Evolutionary conservation across 2,113 vertebrate species (phyloP).

Genomic region (Arizona elegans): DNA sequence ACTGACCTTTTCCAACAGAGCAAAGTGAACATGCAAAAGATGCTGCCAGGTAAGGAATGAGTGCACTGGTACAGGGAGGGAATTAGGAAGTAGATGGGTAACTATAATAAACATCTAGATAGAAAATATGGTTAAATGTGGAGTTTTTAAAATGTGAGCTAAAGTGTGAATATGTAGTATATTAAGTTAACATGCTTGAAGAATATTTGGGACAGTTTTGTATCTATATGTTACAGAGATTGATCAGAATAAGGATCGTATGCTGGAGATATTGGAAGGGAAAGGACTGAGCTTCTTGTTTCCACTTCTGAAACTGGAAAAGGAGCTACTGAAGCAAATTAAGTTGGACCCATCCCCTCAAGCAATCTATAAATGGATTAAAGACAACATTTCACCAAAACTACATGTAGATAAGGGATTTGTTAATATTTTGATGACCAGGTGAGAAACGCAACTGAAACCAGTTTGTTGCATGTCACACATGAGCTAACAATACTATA

Average conservation of each 20-base stretch:
- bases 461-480: fast-evolving
- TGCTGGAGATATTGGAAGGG: constrained; percentile 98
- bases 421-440: constrained; percentile 99
- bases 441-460: constrained; percentile 65
- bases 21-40: constrained; percentile 99
- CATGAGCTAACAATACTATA: neutral
- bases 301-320: constrained; percentile 97
- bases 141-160: neutral
- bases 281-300: constrained; percentile 98
- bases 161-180: neutral
- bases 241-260: constrained; percentile 98
- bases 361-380: constrained; percentile 99
- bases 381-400: constrained; percentile 98
- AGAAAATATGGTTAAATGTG: neutral
- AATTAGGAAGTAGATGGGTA: neutral
- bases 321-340: constrained; percentile 96
- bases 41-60: constrained; percentile 88
- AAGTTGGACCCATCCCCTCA: constrained; percentile 95
- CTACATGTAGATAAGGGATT: constrained; percentile 99
- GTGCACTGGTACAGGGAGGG: neutral
- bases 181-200: neutral
- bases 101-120: neutral
- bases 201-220: neutral
- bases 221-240: constrained; percentile 77
- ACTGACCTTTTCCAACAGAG: constrained; percentile 96